Conservation (phyloP, 2,888 invertebrate genomes). For the Dynastes hyllus region DNA sequence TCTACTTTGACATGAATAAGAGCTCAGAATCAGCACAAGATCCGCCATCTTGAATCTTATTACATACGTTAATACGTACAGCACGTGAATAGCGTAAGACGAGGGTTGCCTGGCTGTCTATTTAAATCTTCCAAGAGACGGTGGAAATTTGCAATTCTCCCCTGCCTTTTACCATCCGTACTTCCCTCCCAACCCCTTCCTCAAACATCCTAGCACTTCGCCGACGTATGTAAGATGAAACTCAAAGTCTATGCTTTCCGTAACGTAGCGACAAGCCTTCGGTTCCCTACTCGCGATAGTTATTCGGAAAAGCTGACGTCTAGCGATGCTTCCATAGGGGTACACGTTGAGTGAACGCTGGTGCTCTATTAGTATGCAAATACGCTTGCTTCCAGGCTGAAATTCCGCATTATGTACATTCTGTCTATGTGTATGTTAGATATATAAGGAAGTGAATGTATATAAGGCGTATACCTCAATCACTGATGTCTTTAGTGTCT, state of each 20-base stretch:
- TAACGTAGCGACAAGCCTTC: not conserved
- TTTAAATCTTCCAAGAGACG: conserved; percentile 62
- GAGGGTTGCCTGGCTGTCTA: conserved; percentile 24
- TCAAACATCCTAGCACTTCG: not conserved
- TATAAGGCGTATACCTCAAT: too few species aligned
- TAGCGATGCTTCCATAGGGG: not conserved
- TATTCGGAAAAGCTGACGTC: conserved; percentile 1
- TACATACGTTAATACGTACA: conserved; percentile 50
- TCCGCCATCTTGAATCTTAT: conserved; percentile 60
- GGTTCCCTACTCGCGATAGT: not conserved
- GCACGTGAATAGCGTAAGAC: too few species aligned
- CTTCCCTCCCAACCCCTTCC: too few species aligned
- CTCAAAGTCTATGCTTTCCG: conserved; percentile 55
- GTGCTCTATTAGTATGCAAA: not conserved
- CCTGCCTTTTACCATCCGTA: not conserved
- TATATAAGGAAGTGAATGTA: not conserved
- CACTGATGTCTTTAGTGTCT: too few species aligned
- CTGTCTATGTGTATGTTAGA: not conserved
- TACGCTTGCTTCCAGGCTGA: not conserved
- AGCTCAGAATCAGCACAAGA: too few species aligned
- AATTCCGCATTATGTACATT: not conserved
- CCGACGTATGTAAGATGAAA: conserved; percentile 60
- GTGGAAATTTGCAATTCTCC: conserved; percentile 64
- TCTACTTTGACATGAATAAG: too few species aligned
- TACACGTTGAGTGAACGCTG: not conserved